A percentile compares a stretch with the other conserved stretches of the same genome.
phyloP scores from a whole-genome alignment of 2,888 invertebrate genomes.

The Lochmaea crataegi region DNA sequence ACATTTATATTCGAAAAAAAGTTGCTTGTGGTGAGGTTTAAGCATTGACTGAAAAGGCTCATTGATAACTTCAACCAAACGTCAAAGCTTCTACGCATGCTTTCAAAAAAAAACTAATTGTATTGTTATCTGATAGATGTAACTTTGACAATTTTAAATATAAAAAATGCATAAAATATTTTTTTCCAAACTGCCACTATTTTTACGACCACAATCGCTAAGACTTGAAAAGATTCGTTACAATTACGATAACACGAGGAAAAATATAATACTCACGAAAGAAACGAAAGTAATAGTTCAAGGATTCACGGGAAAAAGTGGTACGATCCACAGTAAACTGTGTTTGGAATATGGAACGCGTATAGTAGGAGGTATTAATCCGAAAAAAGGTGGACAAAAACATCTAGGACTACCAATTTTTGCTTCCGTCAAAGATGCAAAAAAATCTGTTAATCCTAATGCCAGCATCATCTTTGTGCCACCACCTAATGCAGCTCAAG shows the following conservation, averaged over 20 bases:
- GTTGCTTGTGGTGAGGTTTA: too few species aligned
- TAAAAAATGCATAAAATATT: not conserved
- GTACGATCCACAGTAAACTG: slow-evolving; percentile 75
- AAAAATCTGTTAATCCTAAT: slow-evolving; percentile 74
- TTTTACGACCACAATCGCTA: not conserved
- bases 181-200: not conserved
- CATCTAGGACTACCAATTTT: slow-evolving; percentile 81
- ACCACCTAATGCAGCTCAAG: slow-evolving; percentile 76
- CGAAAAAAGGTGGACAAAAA: slow-evolving; percentile 83
- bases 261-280: slow-evolving; percentile 47
- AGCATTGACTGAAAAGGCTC: too few species aligned
- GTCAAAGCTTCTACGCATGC: too few species aligned
- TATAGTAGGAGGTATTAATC: slow-evolving; percentile 83
- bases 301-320: slow-evolving; percentile 81
- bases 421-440: slow-evolving; percentile 74
- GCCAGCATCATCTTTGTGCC: slow-evolving; percentile 85
- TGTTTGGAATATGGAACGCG: slow-evolving; percentile 85
- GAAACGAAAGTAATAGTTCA: slow-evolving; percentile 81
- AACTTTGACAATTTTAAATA: not conserved
- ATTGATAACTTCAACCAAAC: too few species aligned
- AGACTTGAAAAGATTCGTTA: not conserved
- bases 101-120: not conserved
- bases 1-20: too few species aligned
- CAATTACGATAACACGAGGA: slow-evolving; percentile 29
- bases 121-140: not conserved